Evolutionary conservation across 2,113 vertebrate species (phyloP).

Genomic region (Regulus satrapa): DNA sequence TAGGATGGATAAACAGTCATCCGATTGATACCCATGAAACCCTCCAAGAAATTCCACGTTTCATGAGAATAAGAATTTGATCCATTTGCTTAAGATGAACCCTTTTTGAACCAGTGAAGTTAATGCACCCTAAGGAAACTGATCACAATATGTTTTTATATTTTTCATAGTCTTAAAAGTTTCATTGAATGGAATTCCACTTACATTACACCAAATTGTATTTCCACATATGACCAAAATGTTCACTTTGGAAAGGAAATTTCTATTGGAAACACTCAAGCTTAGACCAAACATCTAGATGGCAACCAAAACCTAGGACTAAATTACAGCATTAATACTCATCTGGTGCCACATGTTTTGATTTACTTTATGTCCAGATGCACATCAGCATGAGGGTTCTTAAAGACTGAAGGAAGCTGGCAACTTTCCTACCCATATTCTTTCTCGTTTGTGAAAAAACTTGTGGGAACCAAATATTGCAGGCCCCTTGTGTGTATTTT

Average conservation of each 20-base stretch:
- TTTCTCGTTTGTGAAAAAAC: neutral
- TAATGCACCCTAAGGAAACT: neutral
- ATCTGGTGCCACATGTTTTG: neutral
- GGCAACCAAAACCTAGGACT: neutral
- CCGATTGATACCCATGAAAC: neutral
- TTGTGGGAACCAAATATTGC: slow-evolving; percentile 3
- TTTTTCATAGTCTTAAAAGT: neutral
- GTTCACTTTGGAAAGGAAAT: neutral
- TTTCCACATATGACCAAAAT: neutral
- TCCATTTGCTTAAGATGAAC: neutral
- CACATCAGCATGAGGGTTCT: neutral
- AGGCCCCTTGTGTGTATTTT: neutral
- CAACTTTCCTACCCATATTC: neutral
- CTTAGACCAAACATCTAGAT: neutral
- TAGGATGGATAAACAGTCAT: neutral
- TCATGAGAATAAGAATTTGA: neutral
- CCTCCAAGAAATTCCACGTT: neutral
- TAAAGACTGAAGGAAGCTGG: neutral
- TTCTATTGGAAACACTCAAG: neutral
- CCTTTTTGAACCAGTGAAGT: neutral
- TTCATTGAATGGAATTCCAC: neutral
- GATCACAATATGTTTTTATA: neutral
- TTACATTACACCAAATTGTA: neutral
- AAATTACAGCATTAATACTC: neutral
- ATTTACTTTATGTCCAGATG: neutral